Evolutionary conservation across 1,140 invertebrate genomes (phyloP).

Genomic region (Potamilus streckersoni): DNA sequence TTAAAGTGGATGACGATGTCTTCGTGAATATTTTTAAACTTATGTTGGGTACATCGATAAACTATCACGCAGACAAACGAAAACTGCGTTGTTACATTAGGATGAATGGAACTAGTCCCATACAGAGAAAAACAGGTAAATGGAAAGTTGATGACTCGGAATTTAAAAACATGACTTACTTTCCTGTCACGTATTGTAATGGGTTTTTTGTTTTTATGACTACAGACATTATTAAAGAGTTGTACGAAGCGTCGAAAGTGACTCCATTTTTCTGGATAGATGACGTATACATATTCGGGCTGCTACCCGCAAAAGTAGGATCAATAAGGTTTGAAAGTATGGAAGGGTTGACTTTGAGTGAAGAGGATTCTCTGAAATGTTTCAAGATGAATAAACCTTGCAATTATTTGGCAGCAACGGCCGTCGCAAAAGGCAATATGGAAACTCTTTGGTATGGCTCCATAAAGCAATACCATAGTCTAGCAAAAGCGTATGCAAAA

Average conservation of each 20-base stretch:
- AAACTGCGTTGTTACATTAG: constrained; percentile 40
- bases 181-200: constrained; percentile 56
- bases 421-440: constrained; percentile 14
- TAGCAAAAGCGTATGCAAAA: too few relatives aligned
- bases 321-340: constrained; percentile 30
- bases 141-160: constrained; percentile 25
- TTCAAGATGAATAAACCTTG: constrained; percentile 25
- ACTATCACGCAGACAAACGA: constrained; percentile 12
- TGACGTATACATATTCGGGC: constrained; percentile 62
- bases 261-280: constrained; percentile 63
- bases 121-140: constrained; percentile 15
- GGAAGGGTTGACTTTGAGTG: constrained; percentile 26
- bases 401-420: constrained; percentile 11
- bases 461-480: neutral
- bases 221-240: constrained; percentile 51
- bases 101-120: constrained; percentile 33
- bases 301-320: constrained; percentile 44
- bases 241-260: constrained; percentile 49
- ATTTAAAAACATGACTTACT: constrained; percentile 29
- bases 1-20: constrained; percentile 93
- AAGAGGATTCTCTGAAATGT: constrained; percentile 32
- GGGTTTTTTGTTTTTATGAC: constrained; percentile 64
- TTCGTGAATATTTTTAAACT: constrained; percentile 78
- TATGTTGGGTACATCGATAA: constrained; percentile 19
- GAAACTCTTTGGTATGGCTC: constrained; percentile 20